Conservation (phyloP, 2,797 vertebrate genomes). For the Hydrocynus forskahlii region DNA sequence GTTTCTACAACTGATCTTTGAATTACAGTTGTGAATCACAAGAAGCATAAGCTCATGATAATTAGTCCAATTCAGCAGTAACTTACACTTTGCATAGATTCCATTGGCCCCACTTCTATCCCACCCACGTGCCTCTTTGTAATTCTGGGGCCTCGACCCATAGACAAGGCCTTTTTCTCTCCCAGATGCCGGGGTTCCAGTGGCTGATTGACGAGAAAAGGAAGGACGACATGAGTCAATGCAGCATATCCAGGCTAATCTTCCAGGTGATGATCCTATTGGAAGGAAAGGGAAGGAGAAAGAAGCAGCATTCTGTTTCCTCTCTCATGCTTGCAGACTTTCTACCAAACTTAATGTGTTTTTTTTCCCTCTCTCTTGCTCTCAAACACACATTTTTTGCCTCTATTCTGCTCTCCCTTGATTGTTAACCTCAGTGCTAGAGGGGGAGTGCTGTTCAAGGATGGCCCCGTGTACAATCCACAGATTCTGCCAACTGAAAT, state of each 20-base stretch:
- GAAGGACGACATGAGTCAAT: constrained; percentile 60
- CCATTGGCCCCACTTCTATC: background rate
- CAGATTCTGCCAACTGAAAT: constrained; percentile 65
- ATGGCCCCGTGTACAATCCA: constrained; percentile 57
- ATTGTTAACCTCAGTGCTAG: constrained; percentile 47
- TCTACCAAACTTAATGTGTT: constrained; percentile 54
- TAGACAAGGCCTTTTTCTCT: constrained; percentile 28
- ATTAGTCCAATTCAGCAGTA: background rate
- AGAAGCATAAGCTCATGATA: background rate
- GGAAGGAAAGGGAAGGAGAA: constrained; percentile 55
- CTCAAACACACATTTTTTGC: background rate
- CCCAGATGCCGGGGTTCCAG: constrained; percentile 47
- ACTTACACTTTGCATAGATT: background rate
- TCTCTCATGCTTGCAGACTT: constrained; percentile 62
- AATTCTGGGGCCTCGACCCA: constrained; percentile 34
- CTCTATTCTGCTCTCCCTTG: constrained; percentile 30
- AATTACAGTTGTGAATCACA: background rate
- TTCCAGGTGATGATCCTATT: constrained; percentile 68
- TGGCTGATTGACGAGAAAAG: constrained; percentile 61
- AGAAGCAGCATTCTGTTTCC: constrained; percentile 58
- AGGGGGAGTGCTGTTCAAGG: constrained; percentile 58
- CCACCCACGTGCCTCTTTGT: constrained; percentile 37
- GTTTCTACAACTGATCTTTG: background rate
- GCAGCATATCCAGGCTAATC: constrained; percentile 63
- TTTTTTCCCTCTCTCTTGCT: constrained; percentile 37